Evolutionary conservation across 2,113 vertebrate species (phyloP), one percentile per base, ranked within the genome.

Genomic region (Pachyramphus minor): DNA sequence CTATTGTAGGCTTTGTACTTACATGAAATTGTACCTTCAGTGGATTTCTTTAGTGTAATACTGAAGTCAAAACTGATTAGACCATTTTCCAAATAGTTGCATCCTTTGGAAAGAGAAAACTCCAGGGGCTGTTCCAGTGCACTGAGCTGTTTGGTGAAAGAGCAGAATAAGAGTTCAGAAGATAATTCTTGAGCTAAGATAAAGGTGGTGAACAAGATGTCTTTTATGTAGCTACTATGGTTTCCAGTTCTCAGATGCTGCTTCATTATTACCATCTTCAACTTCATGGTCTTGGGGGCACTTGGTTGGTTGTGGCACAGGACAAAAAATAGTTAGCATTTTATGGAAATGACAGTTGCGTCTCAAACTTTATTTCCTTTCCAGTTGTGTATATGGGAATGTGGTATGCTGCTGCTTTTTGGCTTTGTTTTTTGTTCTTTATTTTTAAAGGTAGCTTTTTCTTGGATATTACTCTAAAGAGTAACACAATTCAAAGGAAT

Each of bases 361-460:
- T 78, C 22, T 20, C 24, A 50, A 55, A 44, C 52, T 60, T 56
- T 73, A 49, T 80, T 93, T 86, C 6, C 18, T 13, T 4, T 86
- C 6, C 42, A 50, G 21, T 13, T 88, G 19, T 30, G 33, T 33
- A 2, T 45, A 45, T 67, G 15, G 20, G n/a, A 49, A 49, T 1
- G 2, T 27, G 18, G 4, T 21, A 22, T 39, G 13, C 24, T 59
- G 49, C 2, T 58, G 20, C 3, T n/a, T 21, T 60, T 62, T 35
- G 25, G 42, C 12, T 18, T 18, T 5, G 0, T 14, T 15, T 31
- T 20, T 45, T 13, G 14, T 3, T 8, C 5, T 6, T 33, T 27
- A 42, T 63, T 44, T 52, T 56, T 17, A 1, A 17, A 24, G 12
- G 6, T 50, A 39, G 2, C 16, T 47, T 84, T 71, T 80, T 49